Evolutionary conservation across 2,797 vertebrate genomes (phyloP).

Genomic region (Lutjanus campechanus): DNA sequence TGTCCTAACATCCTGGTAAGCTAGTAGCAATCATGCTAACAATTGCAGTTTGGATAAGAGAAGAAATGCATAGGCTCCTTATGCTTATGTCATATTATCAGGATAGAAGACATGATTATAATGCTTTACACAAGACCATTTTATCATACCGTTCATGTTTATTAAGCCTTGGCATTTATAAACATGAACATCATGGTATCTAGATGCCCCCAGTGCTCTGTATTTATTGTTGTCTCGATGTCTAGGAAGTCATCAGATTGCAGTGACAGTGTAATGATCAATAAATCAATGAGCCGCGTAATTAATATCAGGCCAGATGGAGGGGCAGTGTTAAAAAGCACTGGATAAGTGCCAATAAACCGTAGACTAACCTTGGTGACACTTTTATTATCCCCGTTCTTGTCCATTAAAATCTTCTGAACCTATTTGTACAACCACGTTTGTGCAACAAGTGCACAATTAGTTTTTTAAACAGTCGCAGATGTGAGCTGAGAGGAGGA

Average conservation of each 20-base stretch:
- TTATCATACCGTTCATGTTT: neutral
- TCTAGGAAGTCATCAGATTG: slow-evolving; percentile 37
- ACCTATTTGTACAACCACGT: neutral
- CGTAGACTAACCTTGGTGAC: neutral
- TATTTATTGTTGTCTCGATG: neutral
- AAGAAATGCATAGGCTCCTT: neutral
- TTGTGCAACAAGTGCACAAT: neutral
- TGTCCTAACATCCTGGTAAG: too few relatives aligned
- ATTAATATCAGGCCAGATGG: slow-evolving; percentile 20
- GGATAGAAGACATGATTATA: neutral
- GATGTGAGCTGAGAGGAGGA: slow-evolving; percentile 5
- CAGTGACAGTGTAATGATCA: slow-evolving; percentile 30
- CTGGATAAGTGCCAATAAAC: neutral
- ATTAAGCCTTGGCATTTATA: neutral
- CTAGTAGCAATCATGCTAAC: neutral
- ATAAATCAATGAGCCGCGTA: slow-evolving; percentile 46
- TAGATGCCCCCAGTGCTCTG: neutral
- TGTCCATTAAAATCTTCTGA: neutral
- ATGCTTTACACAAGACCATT: neutral
- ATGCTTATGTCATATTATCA: neutral
- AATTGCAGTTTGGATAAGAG: neutral
- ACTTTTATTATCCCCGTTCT: neutral
- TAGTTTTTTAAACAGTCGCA: slow-evolving; percentile 12
- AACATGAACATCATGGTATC: neutral
- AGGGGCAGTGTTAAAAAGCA: neutral